Evolutionary conservation across 1,140 invertebrate genomes (phyloP), one percentile per base, ranked within the genome.

Genomic region (Tetramorium parvispinum): DNA sequence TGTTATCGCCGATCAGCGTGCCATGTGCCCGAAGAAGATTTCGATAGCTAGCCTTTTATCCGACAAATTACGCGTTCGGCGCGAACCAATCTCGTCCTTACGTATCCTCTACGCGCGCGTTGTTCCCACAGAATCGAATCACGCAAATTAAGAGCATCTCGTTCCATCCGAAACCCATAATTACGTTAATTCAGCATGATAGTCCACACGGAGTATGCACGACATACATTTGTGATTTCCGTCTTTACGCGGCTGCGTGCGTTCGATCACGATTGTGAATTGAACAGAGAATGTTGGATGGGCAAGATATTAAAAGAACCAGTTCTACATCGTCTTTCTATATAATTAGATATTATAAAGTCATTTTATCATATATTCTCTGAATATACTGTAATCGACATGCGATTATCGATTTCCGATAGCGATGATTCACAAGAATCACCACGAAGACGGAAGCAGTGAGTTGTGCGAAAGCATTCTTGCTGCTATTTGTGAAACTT

Each of bases 41-140:
- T 68, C 49, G 73, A 73, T 70, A 63, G 82, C 46, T 63, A 40
- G 79, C 82, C 40, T 21, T 81, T 79, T 68, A 86, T 86, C 76
- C 40, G 51, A 21, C 16, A 85, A 77, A 85, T 78, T 65, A 59
- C 59, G 73, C 73, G 57, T 65, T 78, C 13, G 40, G 21, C 53
- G 61, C 43, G 73, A 46, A 71, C 18, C 40, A 55, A 21, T 40
- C 76, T 79, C 27, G 43, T 66, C n/a, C 46, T 79, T 79, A 49
- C 53, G 18, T 49, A 59, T 59, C 53, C 40, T 63, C 27, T 40
- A 63, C 49, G 21, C 57, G 46, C 49, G 8, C 79, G 8, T 83
- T 13, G 66, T 83, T 83, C 79, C 68, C 79, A 83, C 79, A 83
- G 79, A 51, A 21, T 71, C 21, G 18, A 71, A 83, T 83, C 79